Base-by-base conservation (phyloP, 2,113 vertebrate species). In the Damaliscus lunatus region DNA sequence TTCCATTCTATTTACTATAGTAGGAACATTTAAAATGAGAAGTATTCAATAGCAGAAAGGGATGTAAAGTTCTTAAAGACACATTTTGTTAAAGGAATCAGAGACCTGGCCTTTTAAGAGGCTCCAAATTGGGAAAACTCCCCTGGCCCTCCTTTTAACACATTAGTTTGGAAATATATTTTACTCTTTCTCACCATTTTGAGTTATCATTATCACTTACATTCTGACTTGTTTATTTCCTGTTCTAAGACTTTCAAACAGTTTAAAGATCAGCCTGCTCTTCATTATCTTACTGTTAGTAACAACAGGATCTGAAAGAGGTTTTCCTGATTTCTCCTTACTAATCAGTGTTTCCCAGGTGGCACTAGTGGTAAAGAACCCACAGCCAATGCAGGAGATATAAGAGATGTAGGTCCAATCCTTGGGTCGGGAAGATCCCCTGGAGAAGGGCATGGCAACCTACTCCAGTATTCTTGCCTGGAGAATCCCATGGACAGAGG, bases 161-260 rank as follows among this genome's bases (percentile, higher is more conserved):
- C 17, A 94, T 67, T 83, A 67, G 50, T 93, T 27, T 98, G 84
- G 78, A 98, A 98, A 97, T 57, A 94, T 53, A 97, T 92, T 96
- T 91, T 94, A 97, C 50, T 93, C 53, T 96, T 96, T 93, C 96
- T 97, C 97, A 96, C 60, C 52, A 92, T 90, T 87, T 48, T 88
- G 64, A 96, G 60, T 97, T 94, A 94, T 96, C 96, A 97, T 92
- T 98, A 87, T 96, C 96, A 98, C 98, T 95, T 98, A 96, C 90
- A 95, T 98, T 97, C 90, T 94, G 97, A 77, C 78, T 93, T 98
- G 86, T 59, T 98, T 96, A 97, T 55, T 96, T 90, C 60, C n/a
- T 97, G 3, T 46, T 55, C 59, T 57, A 90, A 93, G 40, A 67
- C 15, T 33, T 67, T 36, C 57, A 55, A 60, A 64, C 9, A 90